phyloP scores from a whole-genome alignment of 2,888 invertebrate species.

The Stramonita haemastoma region DNA sequence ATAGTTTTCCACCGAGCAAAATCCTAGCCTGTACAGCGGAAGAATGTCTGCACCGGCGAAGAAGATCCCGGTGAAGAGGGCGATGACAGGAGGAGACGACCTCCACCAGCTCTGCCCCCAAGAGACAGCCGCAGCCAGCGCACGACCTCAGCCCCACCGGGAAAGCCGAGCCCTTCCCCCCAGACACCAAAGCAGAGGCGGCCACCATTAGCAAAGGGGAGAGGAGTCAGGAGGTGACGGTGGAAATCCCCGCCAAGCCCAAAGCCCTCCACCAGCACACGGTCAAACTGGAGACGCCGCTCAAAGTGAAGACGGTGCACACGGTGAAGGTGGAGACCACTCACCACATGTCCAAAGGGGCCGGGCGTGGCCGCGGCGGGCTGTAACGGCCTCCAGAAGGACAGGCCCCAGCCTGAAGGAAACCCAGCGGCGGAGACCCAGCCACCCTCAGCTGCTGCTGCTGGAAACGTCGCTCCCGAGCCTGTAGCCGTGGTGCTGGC shows the following conservation, averaged over 20 bases:
- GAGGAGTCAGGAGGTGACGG: neutral
- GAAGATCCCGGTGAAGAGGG: slow-evolving; percentile 21
- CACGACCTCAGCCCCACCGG: neutral
- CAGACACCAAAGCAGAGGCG: neutral
- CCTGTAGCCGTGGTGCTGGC: too few species aligned
- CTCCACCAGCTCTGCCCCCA: neutral
- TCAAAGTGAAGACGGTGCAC: neutral
- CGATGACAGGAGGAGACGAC: neutral
- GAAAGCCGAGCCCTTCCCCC: neutral
- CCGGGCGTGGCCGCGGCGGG: neutral
- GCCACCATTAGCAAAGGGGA: neutral
- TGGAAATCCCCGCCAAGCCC: neutral
- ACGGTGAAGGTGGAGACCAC: neutral
- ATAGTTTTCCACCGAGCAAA: too few species aligned
- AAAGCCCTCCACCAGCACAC: neutral
- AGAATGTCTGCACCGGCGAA: neutral
- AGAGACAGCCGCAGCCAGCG: neutral
- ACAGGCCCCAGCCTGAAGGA: too few species aligned
- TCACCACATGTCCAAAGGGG: neutral
- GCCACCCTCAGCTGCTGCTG: too few species aligned
- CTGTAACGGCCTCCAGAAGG: too few species aligned
- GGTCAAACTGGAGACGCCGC: neutral
- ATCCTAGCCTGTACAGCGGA: too few species aligned
- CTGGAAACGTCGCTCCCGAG: too few species aligned
- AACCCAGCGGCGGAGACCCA: too few species aligned